A percentile compares a stretch with the other conserved stretches of the same genome.
phyloP scores from a whole-genome alignment of 2,797 vertebrate species.

The Esox masquinongy region DNA sequence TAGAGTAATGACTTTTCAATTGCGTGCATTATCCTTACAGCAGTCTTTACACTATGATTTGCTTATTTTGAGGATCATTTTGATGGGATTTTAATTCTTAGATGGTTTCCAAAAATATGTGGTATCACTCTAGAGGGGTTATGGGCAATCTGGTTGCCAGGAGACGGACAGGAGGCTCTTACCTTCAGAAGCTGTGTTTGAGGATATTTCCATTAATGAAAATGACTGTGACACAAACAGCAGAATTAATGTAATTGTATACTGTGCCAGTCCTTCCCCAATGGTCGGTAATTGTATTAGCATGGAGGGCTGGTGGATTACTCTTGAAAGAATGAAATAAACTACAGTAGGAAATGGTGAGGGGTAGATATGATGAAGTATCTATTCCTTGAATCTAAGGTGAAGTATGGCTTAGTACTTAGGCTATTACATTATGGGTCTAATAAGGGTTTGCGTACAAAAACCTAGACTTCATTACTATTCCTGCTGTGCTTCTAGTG shows the following conservation, averaged over 20 bases:
- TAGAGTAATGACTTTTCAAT: not conserved
- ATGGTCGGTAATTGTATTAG: slow-evolving; percentile 10
- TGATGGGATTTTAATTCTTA: slow-evolving; percentile 10
- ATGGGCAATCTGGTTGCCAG: slow-evolving; percentile 41
- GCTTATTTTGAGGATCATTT: slow-evolving; percentile 7
- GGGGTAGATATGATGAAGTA: not conserved
- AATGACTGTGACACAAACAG: slow-evolving; percentile 39
- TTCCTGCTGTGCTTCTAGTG: too few relatives aligned
- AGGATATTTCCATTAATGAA: slow-evolving; percentile 39
- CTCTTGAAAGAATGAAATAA: not conserved
- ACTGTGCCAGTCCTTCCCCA: not conserved
- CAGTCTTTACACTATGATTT: not conserved
- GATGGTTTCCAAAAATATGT: slow-evolving; percentile 24
- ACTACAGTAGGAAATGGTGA: not conserved
- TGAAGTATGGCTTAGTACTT: not conserved
- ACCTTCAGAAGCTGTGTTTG: slow-evolving; percentile 29
- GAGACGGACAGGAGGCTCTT: slow-evolving; percentile 44
- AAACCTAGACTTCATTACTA: too few relatives aligned
- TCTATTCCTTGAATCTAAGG: not conserved
- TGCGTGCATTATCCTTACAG: not conserved
- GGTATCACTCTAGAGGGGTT: slow-evolving; percentile 19
- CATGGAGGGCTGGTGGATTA: not conserved
- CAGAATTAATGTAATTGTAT: slow-evolving; percentile 34
- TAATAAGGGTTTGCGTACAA: too few relatives aligned
- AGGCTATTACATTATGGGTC: too few relatives aligned